Evolutionary conservation across 1,140 invertebrate genomes (phyloP).

Genomic region (Caenorhabditis inopinata): DNA sequence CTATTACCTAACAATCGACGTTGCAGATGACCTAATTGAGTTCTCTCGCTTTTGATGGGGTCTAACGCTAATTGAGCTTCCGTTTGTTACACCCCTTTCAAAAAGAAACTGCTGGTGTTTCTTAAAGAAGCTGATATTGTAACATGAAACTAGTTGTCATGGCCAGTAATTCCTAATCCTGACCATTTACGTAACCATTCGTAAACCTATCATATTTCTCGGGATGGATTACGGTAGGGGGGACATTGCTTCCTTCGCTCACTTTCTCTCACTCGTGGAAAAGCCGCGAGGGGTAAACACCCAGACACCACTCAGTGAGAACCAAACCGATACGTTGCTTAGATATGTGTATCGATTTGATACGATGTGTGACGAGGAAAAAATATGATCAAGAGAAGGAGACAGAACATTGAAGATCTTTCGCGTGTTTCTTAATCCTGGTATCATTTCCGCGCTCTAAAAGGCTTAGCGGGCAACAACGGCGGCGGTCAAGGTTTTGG

Average conservation of each 20-base stretch:
- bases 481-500: slow-evolving; percentile 12
- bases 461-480: neutral
- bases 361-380: neutral
- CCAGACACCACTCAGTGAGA: neutral
- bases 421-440: slow-evolving; percentile 26
- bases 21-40: slow-evolving; percentile 32
- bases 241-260: too few species aligned
- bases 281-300: neutral
- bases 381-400: neutral
- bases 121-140: slow-evolving; percentile 1
- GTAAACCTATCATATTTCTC: slow-evolving; percentile 1
- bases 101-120: too few species aligned
- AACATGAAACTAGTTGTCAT: neutral
- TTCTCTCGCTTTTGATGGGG: neutral
- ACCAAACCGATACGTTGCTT: slow-evolving; percentile 8
- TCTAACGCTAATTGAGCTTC: neutral
- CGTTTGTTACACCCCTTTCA: neutral
- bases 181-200: slow-evolving; percentile 6
- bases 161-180: slow-evolving; percentile 5
- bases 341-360: slow-evolving; percentile 34
- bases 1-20: slow-evolving; percentile 7
- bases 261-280: too few species aligned
- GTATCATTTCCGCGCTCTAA: slow-evolving; percentile 23
- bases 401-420: neutral
- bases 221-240: slow-evolving; percentile 17